These are phyloP conservation scores for Gambusia holbrooki DNA, from an alignment of 2,113 vertebrate genomes.

Conservation along the genomic window DNA sequence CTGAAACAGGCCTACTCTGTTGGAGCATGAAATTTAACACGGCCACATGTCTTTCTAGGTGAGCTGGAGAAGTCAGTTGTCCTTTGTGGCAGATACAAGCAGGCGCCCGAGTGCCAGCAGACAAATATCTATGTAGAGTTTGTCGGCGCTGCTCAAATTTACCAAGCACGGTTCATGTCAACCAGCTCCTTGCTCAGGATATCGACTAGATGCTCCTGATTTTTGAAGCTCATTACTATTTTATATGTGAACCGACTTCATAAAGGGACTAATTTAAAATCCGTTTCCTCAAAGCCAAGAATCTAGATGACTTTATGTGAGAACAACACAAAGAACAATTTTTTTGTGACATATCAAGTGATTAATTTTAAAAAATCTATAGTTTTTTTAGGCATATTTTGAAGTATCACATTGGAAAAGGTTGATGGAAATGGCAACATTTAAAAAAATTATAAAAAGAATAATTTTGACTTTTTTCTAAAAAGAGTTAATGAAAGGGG, in stretches of 20 bases:
- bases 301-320: no score
- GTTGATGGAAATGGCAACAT: no score
- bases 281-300: no score
- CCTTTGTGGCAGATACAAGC: constrained; percentile 32
- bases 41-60: constrained; percentile 11
- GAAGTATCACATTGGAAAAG: no score
- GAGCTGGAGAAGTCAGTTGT: constrained; percentile 35
- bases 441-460: no score
- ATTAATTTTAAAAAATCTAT: no score
- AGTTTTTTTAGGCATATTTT: no score
- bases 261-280: not conserved
- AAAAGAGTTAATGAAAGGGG: no score
- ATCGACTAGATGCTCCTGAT: constrained; percentile 24
- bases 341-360: no score
- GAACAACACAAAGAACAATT: no score
- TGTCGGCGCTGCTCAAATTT: constrained; percentile 51
- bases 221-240: constrained; percentile 53
- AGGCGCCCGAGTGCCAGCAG: constrained; percentile 5
- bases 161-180: constrained; percentile 28
- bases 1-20: constrained; percentile 12
- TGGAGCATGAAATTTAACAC: constrained; percentile 50
- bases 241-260: constrained; percentile 30
- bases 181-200: constrained; percentile 17
- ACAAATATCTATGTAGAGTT: constrained; percentile 48
- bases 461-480: no score